A percentile compares a stretch with the other conserved stretches of the same genome.
Evolutionary conservation across 2,797 vertebrate species (phyloP).

Genomic region (Spea hammondii): DNA sequence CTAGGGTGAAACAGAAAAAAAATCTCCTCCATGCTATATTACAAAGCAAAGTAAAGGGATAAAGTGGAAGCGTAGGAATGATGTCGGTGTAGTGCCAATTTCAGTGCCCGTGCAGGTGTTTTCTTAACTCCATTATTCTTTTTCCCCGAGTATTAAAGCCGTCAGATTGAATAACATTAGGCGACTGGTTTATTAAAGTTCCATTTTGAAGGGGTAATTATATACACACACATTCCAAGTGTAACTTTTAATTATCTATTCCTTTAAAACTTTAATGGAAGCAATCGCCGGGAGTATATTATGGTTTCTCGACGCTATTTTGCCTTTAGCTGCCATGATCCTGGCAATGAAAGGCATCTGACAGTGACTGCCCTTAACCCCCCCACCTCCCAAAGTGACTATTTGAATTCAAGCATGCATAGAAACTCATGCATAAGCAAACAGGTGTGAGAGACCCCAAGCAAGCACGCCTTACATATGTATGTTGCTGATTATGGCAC

Average conservation of each 20-base stretch:
- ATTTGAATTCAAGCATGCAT: slow-evolving; percentile 65
- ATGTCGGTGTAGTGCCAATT: not conserved
- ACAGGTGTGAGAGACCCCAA: slow-evolving; percentile 69
- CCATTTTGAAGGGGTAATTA: slow-evolving; percentile 13
- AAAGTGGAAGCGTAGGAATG: not conserved
- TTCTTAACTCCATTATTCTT: not conserved
- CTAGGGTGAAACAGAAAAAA: not conserved
- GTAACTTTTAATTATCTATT: not conserved
- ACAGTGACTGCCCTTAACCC: slow-evolving; percentile 42
- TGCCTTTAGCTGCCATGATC: slow-evolving; percentile 30
- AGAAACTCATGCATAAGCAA: slow-evolving; percentile 75
- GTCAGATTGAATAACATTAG: slow-evolving; percentile 11
- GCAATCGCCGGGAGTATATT: not conserved
- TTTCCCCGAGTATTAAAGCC: not conserved
- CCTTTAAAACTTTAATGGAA: slow-evolving; percentile 1
- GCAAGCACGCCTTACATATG: slow-evolving; percentile 69
- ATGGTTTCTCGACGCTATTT: not conserved
- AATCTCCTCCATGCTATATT: not conserved
- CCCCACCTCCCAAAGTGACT: slow-evolving; percentile 43
- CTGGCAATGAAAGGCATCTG: slow-evolving; percentile 51
- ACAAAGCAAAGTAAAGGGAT: not conserved
- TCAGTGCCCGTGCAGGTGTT: slow-evolving; percentile 19
- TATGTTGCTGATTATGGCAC: slow-evolving; percentile 67
- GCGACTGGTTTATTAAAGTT: not conserved
- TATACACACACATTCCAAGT: slow-evolving; percentile 26